Evolutionary conservation across 2,888 invertebrate species (phyloP).

Genomic region (Omphaloscelis lunosa): DNA sequence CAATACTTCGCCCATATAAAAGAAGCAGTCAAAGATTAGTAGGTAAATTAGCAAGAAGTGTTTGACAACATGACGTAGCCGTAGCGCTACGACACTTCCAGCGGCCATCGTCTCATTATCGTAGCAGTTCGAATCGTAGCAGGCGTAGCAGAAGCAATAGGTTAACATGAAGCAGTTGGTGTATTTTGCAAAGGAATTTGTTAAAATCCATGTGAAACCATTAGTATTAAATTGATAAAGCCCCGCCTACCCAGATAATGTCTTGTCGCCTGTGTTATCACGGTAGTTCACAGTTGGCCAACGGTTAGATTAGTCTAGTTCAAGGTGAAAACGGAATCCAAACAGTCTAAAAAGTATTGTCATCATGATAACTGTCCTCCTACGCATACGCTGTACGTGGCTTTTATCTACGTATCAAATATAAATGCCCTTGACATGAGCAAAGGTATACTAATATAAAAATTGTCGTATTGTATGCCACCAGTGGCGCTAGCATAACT

Average conservation of each 20-base stretch:
- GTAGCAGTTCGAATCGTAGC: slow-evolving; percentile 42
- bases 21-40: not conserved
- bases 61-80: slow-evolving; percentile 27
- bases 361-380: not conserved
- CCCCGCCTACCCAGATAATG: slow-evolving; percentile 29
- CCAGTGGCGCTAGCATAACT: not conserved
- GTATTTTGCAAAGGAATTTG: slow-evolving; percentile 22
- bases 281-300: not conserved
- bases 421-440: not conserved
- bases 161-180: slow-evolving; percentile 37
- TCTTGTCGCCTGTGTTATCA: slow-evolving; percentile 22
- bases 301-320: not conserved
- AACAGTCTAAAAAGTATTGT: not conserved
- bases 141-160: slow-evolving; percentile 50
- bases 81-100: slow-evolving; percentile 48
- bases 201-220: slow-evolving; percentile 27
- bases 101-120: slow-evolving; percentile 29
- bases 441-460: not conserved
- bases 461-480: not conserved
- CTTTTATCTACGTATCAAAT: not conserved
- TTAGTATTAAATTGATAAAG: slow-evolving; percentile 31
- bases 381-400: too few relatives aligned
- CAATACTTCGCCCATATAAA: not conserved
- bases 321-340: not conserved
- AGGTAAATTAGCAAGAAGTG: slow-evolving; percentile 8